Evolutionary conservation across 2,113 vertebrate genomes (phyloP), one percentile per base, ranked within the genome.

Genomic region (Microtus richardsoni): DNA sequence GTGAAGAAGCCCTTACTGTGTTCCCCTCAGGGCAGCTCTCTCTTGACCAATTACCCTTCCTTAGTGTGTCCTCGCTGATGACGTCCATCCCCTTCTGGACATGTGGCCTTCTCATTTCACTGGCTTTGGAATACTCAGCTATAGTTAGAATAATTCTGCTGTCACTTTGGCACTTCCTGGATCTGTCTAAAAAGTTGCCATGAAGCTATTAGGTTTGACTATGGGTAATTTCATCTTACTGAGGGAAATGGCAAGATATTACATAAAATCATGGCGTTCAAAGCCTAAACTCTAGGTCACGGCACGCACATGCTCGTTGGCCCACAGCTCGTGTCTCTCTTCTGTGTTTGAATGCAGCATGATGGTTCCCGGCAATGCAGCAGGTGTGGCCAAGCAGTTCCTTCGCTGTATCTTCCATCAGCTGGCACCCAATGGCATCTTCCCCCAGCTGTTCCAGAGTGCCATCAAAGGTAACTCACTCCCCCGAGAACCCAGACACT

Each of bases 311-410:
- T 2, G 52, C 33, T 21, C 2, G 0, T 0, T 71, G 7, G 13
- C 74, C 47, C 84, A 49, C 11, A n/a, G 44, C 19, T 41, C 58
- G 44, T 47, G 70, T 49, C 44, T 84, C 68, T 79, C 84, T 60
- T 90, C 80, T 66, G 41, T 12, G 21, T 16, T 73, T 68, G 1
- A 39, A 91, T 85, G 39, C 93, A 99, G 99, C 96, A 99, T 99
- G 99, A 99, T 99, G 99, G 99, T 99, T 89, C 99, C 99, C 21
- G 99, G 99, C 96, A 99, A 99, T 82, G 99, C 99, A 44, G 99
- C 99, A 9, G 99, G 99, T 84, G 99, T 99, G 97, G 99, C 99
- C 91, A 99, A 99, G 98, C 99, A 99, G 98, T 99, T 99, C 97
- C 99, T 99, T 41, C 99, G 99, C 74, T 99, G 99, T 75, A 98